Conservation (phyloP, 2,113 vertebrate genomes). For the Oncorhynchus clarkii region DNA sequence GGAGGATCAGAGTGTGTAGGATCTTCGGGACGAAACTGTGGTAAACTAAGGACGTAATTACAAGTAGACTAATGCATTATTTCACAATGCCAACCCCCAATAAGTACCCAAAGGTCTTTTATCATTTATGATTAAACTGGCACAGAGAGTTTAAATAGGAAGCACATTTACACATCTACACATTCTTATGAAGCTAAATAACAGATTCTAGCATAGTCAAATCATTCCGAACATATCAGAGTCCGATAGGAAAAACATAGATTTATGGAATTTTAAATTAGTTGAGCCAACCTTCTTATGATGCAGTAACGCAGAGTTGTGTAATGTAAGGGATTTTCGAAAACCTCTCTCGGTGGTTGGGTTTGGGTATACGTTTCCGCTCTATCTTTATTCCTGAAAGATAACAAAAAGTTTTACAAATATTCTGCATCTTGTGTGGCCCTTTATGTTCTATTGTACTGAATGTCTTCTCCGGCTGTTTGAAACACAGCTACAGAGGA, state of each 20-base stretch:
- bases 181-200: slow-evolving; percentile 32
- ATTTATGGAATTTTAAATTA: slow-evolving; percentile 56
- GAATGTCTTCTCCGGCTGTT: neutral
- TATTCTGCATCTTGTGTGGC: slow-evolving; percentile 1
- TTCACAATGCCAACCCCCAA: neutral
- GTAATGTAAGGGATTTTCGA: neutral
- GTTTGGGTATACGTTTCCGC: too few relatives aligned
- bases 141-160: neutral
- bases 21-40: too few relatives aligned
- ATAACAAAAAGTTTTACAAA: too few relatives aligned
- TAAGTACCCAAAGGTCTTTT: slow-evolving; percentile 14
- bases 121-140: neutral
- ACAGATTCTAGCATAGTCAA: slow-evolving; percentile 30
- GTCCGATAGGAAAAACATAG: slow-evolving; percentile 39
- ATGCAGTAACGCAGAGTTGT: neutral
- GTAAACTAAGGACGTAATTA: neutral
- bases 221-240: slow-evolving; percentile 41
- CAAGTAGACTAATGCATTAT: slow-evolving; percentile 5
- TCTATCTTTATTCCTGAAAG: too few relatives aligned
- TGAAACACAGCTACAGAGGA: neutral
- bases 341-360: neutral
- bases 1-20: neutral
- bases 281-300: slow-evolving; percentile 42
- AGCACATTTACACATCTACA: neutral
- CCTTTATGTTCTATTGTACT: slow-evolving; percentile 13